These are phyloP conservation scores for Vesta saturnalis DNA, from an alignment of 2,888 invertebrate genomes.

Conservation along the genomic window DNA sequence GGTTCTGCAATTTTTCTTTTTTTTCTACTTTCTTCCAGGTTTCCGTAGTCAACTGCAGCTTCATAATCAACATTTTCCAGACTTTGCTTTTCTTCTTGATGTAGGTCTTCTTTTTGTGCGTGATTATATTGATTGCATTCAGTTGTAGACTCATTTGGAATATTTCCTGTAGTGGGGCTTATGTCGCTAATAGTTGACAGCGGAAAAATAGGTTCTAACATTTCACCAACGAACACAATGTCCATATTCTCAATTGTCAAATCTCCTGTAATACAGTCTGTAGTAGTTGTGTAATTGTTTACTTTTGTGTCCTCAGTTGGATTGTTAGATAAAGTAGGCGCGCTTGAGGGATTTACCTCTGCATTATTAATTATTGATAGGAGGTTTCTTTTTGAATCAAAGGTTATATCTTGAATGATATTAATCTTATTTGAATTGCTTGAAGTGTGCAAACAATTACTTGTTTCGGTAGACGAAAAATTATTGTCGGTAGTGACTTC, in stretches of 20 bases:
- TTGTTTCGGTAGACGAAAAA: background rate
- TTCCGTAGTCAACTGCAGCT: background rate
- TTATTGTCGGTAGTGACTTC: background rate
- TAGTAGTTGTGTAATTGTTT: background rate
- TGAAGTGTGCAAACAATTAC: too few species aligned
- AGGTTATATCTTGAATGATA: too few species aligned
- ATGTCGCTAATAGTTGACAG: background rate
- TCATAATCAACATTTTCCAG: too few species aligned
- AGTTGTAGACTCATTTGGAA: too few species aligned
- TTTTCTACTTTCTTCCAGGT: background rate
- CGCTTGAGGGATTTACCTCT: background rate
- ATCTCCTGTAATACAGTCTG: background rate
- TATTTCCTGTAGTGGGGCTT: too few species aligned
- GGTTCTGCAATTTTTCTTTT: background rate
- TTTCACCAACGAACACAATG: too few species aligned
- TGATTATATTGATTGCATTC: background rate
- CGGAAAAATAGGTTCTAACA: background rate
- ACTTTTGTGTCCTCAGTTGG: background rate
- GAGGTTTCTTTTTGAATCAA: too few species aligned
- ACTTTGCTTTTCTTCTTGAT: too few species aligned
- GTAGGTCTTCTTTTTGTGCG: background rate
- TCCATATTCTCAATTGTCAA: too few species aligned
- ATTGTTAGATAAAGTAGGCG: background rate
- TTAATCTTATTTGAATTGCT: too few species aligned
- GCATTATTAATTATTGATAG: too few species aligned